Base-by-base conservation (phyloP, 1,140 invertebrate genomes). In the Tetragonula clypearis region DNA sequence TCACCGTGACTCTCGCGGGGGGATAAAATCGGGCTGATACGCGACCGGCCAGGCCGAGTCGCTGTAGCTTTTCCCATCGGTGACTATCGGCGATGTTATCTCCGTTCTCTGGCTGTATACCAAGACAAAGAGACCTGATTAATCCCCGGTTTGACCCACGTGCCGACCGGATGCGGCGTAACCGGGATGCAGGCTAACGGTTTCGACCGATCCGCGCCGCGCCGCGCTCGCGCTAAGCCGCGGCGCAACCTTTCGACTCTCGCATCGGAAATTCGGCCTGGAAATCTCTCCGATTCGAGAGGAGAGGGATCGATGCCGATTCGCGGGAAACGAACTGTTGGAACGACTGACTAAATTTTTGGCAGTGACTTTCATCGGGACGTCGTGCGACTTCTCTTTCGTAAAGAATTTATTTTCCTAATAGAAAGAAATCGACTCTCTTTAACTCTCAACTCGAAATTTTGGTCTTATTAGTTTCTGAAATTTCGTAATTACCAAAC, bases 161-260 rank as follows among this genome's bases (percentile, higher is more conserved):
- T 85, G 84, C 78, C 84, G 84, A 75, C 84, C 84, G 84, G 84
- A 85, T 80, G 79, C 84, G 78, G 79, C 84, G 84, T 85, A 85
- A 85, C 84, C 79, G 84, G 84, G 84, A 85, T 85, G 84, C 84
- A 75, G 73, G 71, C 15, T 85, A 85, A 85, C 84, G 84, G 84
- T 85, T 85, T 49, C 66, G 60, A 23, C 79, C 60, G 77, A 85
- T 74, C 77, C 58, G 58, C 71, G 49, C 6, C 5, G 19, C 30
- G n/a, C 68, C 72, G 68, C 49, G 62, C 41, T 49, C 41, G 41
- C 41, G 41, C 41, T 49, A 0, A 78, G 73, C 69, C 73, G n/a
- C 12, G 35, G 30, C 73, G 62, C 73, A 55, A 21, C 53, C n/a
- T 23, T 69, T 78, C 76, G 41, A 66, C 21, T 78, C 41, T 8